phyloP scores from a whole-genome alignment of 2,113 vertebrate genomes.

The Dinomys branickii region DNA sequence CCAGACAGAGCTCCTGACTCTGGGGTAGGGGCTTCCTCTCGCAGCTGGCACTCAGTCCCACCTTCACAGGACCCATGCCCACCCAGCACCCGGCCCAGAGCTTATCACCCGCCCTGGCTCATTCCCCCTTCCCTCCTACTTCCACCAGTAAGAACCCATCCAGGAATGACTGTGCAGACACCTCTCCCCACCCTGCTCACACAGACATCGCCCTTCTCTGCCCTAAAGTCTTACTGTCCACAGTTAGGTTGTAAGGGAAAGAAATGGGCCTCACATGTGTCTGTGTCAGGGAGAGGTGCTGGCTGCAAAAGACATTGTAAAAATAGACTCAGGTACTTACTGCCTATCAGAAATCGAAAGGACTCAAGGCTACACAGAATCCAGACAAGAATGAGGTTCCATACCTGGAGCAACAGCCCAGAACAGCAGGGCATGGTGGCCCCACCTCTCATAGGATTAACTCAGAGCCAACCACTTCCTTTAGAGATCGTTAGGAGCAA shows the following conservation, averaged over 20 bases:
- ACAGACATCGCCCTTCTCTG: background rate
- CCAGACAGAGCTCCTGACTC: background rate
- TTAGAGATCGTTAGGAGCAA: background rate
- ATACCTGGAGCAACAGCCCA: background rate
- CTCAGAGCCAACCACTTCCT: background rate
- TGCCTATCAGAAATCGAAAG: background rate
- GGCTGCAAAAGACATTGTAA: background rate
- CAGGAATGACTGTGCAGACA: background rate
- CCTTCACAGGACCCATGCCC: background rate
- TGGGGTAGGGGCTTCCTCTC: background rate
- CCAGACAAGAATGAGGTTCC: background rate
- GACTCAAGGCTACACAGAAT: background rate
- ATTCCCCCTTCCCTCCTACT: background rate
- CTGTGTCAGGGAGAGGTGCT: background rate
- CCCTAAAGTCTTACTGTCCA: background rate
- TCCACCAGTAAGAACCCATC: background rate
- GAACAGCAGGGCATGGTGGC: background rate
- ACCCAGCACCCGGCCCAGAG: background rate
- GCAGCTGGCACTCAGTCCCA: background rate
- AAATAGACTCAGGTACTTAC: background rate
- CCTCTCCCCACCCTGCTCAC: background rate
- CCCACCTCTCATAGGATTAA: background rate
- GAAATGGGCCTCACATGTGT: background rate
- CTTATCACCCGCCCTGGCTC: background rate
- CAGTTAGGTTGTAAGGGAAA: background rate